phyloP scores from a whole-genome alignment of 2,888 invertebrate genomes.

The Sycophila texana region DNA sequence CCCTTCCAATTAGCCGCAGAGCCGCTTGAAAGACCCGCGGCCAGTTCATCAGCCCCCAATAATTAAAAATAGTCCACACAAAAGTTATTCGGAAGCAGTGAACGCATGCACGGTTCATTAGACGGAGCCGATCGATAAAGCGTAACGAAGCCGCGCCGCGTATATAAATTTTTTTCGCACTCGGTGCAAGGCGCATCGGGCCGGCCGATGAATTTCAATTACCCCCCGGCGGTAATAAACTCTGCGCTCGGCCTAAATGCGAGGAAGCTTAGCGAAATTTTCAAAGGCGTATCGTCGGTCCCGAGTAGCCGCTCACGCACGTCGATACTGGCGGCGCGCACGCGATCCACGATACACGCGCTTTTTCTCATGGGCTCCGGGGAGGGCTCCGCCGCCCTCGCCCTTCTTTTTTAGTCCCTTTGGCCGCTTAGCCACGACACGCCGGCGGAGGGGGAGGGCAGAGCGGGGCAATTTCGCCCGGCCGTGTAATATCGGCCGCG shows the following conservation, averaged over 20 bases:
- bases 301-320: neutral
- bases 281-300: neutral
- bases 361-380: neutral
- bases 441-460: neutral
- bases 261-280: slow-evolving; percentile 1
- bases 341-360: no score
- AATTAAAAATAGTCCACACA: no score
- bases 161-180: slow-evolving; percentile 10
- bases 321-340: no score
- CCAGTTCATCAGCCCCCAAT: no score
- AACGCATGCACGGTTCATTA: no score
- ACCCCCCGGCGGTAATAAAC: neutral
- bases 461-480: slow-evolving; percentile 34
- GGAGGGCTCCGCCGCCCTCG: neutral
- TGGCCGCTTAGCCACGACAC: neutral
- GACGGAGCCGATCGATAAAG: no score
- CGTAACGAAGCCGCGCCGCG: neutral
- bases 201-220: slow-evolving; percentile 12
- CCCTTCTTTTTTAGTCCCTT: slow-evolving; percentile 1
- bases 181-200: neutral
- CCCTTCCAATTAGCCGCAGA: no score
- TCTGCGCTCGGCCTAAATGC: neutral
- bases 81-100: no score
- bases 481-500: slow-evolving; percentile 13
- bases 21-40: no score